phyloP scores from a whole-genome alignment of 1,140 invertebrate genomes.

The Palaemon carinicauda region DNA sequence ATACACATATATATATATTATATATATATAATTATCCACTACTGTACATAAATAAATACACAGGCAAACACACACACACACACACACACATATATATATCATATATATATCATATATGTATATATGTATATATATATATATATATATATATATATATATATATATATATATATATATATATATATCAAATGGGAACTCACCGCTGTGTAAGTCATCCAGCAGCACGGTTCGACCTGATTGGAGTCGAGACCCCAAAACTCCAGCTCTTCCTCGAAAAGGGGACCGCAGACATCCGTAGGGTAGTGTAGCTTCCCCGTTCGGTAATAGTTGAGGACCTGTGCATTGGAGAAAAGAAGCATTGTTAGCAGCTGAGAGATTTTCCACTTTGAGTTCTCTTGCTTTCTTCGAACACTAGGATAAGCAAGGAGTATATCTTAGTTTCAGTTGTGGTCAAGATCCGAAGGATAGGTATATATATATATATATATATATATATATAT shows the following conservation, averaged over 20 bases:
- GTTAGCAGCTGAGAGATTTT: neutral
- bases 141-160: neutral
- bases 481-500: too few relatives aligned
- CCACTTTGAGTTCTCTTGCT: too few relatives aligned
- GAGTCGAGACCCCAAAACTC: slow-evolving; percentile 83
- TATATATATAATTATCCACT: too few relatives aligned
- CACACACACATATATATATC: slow-evolving; percentile 3
- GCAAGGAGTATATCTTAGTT: neutral
- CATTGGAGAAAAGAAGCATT: slow-evolving; percentile 74
- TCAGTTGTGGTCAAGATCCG: neutral
- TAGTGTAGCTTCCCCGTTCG: slow-evolving; percentile 83
- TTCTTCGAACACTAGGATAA: too few relatives aligned
- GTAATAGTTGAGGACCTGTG: slow-evolving; percentile 90
- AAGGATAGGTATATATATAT: too few relatives aligned
- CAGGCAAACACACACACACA: slow-evolving; percentile 5
- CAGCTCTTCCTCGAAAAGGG: slow-evolving; percentile 84
- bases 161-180: neutral
- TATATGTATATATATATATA: slow-evolving; percentile 9
- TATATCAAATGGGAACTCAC: slow-evolving; percentile 28
- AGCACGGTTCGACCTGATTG: slow-evolving; percentile 92
- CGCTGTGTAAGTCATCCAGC: slow-evolving; percentile 96
- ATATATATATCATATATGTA: neutral
- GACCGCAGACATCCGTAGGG: slow-evolving; percentile 85
- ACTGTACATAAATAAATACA: too few relatives aligned
- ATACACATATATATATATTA: too few relatives aligned